Conservation (phyloP, 2,888 invertebrate genomes). For the Drosophila percnosoma region DNA sequence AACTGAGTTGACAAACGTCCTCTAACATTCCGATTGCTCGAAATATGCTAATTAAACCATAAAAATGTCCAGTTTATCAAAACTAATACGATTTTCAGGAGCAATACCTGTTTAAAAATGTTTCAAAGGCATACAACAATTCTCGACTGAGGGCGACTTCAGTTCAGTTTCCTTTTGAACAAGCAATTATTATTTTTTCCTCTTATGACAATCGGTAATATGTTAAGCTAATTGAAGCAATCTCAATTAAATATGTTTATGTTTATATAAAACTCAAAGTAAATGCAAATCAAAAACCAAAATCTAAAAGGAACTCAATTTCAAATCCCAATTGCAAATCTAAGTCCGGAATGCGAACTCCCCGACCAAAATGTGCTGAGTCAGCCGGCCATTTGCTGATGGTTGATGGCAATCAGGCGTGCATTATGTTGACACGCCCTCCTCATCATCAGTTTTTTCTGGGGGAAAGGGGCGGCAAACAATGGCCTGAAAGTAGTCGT, state of each 20-base stretch:
- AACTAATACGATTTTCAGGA: neutral
- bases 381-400: slow-evolving; percentile 29
- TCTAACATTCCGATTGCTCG: neutral
- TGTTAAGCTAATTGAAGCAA: neutral
- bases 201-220: neutral
- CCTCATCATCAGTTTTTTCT: neutral
- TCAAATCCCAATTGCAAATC: slow-evolving; percentile 16
- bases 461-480: neutral
- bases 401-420: slow-evolving; percentile 41
- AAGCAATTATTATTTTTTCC: neutral
- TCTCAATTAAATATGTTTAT: neutral
- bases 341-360: slow-evolving; percentile 14
- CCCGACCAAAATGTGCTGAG: slow-evolving; percentile 25
- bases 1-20: slow-evolving; percentile 21
- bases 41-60: neutral
- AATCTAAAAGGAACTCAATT: neutral
- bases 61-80: neutral
- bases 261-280: neutral
- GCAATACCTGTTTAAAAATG: neutral
- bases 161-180: neutral
- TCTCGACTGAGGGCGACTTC: neutral
- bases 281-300: neutral
- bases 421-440: slow-evolving; percentile 64
- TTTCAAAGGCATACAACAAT: neutral
- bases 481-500: slow-evolving; percentile 2